Evolutionary conservation across 37 sponge, comb jelly and placozoan genomes (phyloP).

Genomic region (Tethya wilhelma): DNA sequence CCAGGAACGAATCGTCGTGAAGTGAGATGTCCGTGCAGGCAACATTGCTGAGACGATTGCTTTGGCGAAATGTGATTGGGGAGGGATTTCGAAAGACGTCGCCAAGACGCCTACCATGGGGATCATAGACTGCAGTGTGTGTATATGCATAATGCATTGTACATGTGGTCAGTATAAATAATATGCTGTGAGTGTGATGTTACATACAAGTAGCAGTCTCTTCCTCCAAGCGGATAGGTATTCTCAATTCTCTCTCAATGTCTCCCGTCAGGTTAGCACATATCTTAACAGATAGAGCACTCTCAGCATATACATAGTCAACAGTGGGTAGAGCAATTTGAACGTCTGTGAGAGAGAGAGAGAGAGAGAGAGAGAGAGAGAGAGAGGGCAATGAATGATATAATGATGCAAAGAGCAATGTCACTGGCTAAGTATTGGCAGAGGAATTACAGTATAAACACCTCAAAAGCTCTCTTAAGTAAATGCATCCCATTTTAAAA

Average conservation of each 20-base stretch:
- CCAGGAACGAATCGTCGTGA: slow-evolving; percentile 1
- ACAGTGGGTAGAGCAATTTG: too few relatives aligned
- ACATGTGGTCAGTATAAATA: not conserved
- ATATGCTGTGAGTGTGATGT: not conserved
- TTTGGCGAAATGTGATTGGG: not conserved
- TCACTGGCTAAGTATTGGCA: too few relatives aligned
- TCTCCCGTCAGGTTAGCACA: slow-evolving; percentile 14
- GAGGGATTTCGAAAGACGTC: not conserved
- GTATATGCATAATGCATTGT: not conserved
- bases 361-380: too few relatives aligned
- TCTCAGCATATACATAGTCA: too few relatives aligned
- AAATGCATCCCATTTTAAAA: too few relatives aligned
- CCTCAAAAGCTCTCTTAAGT: too few relatives aligned
- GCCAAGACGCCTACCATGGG: not conserved
- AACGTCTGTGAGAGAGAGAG: too few relatives aligned
- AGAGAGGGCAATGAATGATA: too few relatives aligned
- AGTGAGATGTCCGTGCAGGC: slow-evolving; percentile 6
- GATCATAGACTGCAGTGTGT: slow-evolving; percentile 4
- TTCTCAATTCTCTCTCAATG: slow-evolving; percentile 2
- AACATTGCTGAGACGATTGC: not conserved
- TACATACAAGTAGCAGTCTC: slow-evolving; percentile 17
- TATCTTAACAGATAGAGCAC: not conserved
- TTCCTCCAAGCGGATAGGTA: not conserved
- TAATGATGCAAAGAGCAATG: too few relatives aligned
- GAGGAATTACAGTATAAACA: too few relatives aligned